phyloP scores from a whole-genome alignment of 2,888 invertebrate species.

The Nomada flava region DNA sequence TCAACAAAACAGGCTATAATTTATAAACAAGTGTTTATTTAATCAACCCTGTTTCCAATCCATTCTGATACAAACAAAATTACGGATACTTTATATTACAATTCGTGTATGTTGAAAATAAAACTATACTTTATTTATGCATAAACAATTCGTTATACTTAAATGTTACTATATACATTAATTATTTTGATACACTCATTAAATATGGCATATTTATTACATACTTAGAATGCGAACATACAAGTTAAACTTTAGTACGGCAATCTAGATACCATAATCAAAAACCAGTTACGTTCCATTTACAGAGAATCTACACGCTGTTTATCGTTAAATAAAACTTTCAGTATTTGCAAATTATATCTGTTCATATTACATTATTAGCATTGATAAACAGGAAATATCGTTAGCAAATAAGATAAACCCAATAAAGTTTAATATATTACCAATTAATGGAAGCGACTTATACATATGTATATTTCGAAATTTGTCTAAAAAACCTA shows the following conservation, averaged over 20 bases:
- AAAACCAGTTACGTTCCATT: neutral
- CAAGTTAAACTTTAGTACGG: neutral
- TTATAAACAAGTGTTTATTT: conserved; percentile 32
- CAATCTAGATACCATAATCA: neutral
- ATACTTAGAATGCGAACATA: no score
- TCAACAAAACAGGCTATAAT: conserved; percentile 17
- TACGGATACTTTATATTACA: conserved; percentile 38
- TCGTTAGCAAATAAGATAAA: neutral
- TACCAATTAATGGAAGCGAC: conserved; percentile 6
- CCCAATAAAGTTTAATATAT: conserved; percentile 4
- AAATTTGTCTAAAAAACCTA: conserved; percentile 18
- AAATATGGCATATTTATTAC: no score
- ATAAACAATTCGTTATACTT: conserved; percentile 27
- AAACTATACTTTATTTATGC: conserved; percentile 37
- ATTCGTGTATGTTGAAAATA: conserved; percentile 37
- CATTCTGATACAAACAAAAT: conserved; percentile 1
- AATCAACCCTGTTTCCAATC: conserved; percentile 26
- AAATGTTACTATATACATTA: no score
- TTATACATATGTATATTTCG: neutral
- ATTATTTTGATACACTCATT: neutral
- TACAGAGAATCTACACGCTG: neutral
- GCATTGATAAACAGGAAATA: neutral
- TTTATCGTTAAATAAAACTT: neutral
- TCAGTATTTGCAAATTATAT: conserved; percentile 1
- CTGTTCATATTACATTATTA: neutral